Evolutionary conservation across 2,888 invertebrate species (phyloP).

Genomic region (Dolichomitus sp.): DNA sequence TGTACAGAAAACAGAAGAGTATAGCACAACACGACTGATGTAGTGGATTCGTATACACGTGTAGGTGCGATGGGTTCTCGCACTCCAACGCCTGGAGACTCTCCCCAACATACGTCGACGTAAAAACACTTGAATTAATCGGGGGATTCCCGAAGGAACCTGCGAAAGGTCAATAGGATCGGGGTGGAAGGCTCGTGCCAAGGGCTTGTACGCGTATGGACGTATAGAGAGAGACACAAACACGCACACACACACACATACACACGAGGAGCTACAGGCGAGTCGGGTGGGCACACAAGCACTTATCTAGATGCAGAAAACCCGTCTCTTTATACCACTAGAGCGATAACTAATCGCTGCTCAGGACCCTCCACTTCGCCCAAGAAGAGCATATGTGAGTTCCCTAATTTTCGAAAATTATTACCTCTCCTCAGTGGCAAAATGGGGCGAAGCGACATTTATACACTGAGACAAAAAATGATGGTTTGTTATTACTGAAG

Average conservation of each 20-base stretch:
- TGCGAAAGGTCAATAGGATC: conserved; percentile 84
- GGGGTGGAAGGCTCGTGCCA: conserved; percentile 57
- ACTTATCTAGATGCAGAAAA: conserved; percentile 51
- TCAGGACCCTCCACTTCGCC: conserved; percentile 43
- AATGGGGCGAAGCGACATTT: not conserved
- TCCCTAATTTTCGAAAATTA: conserved; percentile 56
- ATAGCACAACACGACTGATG: conserved; percentile 14
- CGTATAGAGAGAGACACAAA: not conserved
- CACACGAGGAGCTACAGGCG: not conserved
- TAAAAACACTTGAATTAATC: conserved; percentile 86
- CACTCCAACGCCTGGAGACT: conserved; percentile 22
- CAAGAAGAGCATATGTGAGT: conserved; percentile 66
- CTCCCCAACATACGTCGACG: conserved; percentile 70
- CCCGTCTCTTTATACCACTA: conserved; percentile 28
- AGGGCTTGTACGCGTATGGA: conserved; percentile 19
- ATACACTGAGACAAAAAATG: not conserved
- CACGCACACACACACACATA: conserved; percentile 51
- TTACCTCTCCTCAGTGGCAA: not conserved
- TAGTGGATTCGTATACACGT: conserved; percentile 61
- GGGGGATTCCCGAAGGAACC: conserved; percentile 83
- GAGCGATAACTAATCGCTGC: conserved; percentile 69
- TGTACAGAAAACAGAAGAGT: conserved; percentile 22
- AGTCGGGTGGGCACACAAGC: conserved; percentile 14
- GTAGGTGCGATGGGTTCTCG: conserved; percentile 24
- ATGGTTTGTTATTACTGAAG: not conserved